These are phyloP conservation scores for Ranitomeya imitator DNA, from an alignment of 2,113 vertebrate species.

Conservation along the genomic window DNA sequence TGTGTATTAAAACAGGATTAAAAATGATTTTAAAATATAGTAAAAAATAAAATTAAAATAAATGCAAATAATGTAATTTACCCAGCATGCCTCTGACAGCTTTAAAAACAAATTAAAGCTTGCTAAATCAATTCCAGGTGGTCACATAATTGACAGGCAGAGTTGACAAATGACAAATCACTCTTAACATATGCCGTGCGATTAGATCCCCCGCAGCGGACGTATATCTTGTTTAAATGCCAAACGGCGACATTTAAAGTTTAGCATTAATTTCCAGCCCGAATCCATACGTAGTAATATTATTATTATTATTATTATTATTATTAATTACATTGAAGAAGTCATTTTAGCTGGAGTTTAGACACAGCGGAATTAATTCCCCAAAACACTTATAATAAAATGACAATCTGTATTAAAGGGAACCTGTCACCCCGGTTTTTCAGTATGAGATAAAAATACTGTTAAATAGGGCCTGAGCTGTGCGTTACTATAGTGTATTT, in stretches of 20 bases:
- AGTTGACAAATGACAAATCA: background rate
- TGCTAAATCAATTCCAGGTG: constrained; percentile 15
- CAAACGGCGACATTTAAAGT: constrained; percentile 41
- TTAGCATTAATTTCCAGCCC: constrained; percentile 28
- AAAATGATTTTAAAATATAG: background rate
- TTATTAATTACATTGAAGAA: constrained; percentile 48
- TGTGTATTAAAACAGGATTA: background rate
- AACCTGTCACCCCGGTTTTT: too few relatives aligned
- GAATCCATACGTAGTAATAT: background rate
- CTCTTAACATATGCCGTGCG: constrained; percentile 10
- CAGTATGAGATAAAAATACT: too few relatives aligned
- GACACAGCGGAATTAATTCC: background rate
- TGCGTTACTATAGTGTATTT: too few relatives aligned
- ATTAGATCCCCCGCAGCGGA: background rate
- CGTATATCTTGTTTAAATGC: constrained; percentile 21
- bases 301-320: constrained; percentile 39
- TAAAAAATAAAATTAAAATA: background rate
- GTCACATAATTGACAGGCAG: constrained; percentile 24
- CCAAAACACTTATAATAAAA: constrained; percentile 17
- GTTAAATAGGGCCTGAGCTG: too few relatives aligned
- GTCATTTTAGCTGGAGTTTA: background rate
- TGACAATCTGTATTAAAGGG: constrained; percentile 37
- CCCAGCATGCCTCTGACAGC: background rate
- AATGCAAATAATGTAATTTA: background rate
- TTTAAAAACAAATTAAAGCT: background rate